phyloP scores from a whole-genome alignment of 2,113 vertebrate genomes.

The Verasper variegatus region DNA sequence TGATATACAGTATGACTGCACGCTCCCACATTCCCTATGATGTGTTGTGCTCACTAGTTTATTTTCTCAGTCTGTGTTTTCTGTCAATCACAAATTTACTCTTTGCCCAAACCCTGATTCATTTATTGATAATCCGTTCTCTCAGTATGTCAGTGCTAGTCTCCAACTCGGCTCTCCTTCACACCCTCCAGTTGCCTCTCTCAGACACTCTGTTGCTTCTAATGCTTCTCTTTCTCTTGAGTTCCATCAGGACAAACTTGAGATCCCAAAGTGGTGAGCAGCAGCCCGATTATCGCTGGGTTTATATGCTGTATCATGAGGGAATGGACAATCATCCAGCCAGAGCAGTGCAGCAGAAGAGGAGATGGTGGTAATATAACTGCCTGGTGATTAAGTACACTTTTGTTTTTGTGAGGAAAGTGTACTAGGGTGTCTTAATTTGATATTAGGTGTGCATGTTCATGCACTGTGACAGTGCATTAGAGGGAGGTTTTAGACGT shows the following conservation, averaged over 20 bases:
- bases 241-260: constrained; percentile 8
- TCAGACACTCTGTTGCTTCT: neutral
- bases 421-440: constrained; percentile 5
- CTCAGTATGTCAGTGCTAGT: constrained; percentile 31
- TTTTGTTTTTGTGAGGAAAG: constrained; percentile 8
- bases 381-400: constrained; percentile 44
- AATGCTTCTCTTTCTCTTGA: constrained; percentile 19
- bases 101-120: constrained; percentile 42
- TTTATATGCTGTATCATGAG: constrained; percentile 20
- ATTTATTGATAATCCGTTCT: constrained; percentile 54
- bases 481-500: constrained; percentile 48
- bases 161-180: constrained; percentile 22
- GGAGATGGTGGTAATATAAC: constrained; percentile 8
- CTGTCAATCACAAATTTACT: constrained; percentile 38
- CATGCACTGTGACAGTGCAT: constrained; percentile 31
- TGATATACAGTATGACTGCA: neutral
- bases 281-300: constrained; percentile 1
- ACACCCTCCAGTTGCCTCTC: neutral
- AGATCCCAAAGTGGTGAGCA: constrained; percentile 28
- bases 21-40: neutral
- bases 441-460: constrained; percentile 22
- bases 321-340: constrained; percentile 19
- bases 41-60: neutral
- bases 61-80: constrained; percentile 29
- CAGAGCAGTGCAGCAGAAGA: constrained; percentile 12